Evolutionary conservation across 2,888 invertebrate species (phyloP).

Genomic region (Unio delphinus): DNA sequence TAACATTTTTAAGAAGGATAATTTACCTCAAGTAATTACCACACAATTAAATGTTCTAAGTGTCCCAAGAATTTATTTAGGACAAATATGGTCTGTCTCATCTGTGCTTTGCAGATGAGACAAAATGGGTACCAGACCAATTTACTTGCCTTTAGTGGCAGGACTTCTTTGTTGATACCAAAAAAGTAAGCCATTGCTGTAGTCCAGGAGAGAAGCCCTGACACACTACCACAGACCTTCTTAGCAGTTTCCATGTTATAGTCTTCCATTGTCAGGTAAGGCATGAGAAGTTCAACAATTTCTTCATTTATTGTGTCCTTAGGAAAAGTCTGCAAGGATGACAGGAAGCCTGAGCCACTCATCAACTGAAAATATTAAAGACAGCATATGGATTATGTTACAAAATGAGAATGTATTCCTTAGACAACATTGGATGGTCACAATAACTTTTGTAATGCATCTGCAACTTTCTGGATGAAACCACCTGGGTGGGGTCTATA

Average conservation of each 20-base stretch:
- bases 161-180: slow-evolving; percentile 94
- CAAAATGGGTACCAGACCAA: not conserved
- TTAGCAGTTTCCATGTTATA: slow-evolving; percentile 97
- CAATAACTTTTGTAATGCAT: too few relatives aligned
- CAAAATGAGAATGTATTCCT: too few relatives aligned
- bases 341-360: slow-evolving; percentile 90
- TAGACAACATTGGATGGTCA: too few relatives aligned
- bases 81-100: too few relatives aligned
- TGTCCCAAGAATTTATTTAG: too few relatives aligned
- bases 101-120: too few relatives aligned
- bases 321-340: slow-evolving; percentile 53
- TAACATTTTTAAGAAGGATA: too few relatives aligned
- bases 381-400: too few relatives aligned
- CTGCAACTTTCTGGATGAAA: too few relatives aligned
- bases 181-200: slow-evolving; percentile 69
- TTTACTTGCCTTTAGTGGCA: slow-evolving; percentile 83
- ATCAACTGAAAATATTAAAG: slow-evolving; percentile 84
- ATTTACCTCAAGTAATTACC: too few relatives aligned
- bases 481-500: too few relatives aligned
- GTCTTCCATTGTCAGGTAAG: slow-evolving; percentile 90
- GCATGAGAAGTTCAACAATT: slow-evolving; percentile 91
- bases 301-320: slow-evolving; percentile 95
- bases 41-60: too few relatives aligned
- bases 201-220: slow-evolving; percentile 70
- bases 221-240: slow-evolving; percentile 74